These are phyloP conservation scores for Phalacrocorax brasilianus DNA, from an alignment of 2,113 vertebrate species.

Conservation along the genomic window DNA sequence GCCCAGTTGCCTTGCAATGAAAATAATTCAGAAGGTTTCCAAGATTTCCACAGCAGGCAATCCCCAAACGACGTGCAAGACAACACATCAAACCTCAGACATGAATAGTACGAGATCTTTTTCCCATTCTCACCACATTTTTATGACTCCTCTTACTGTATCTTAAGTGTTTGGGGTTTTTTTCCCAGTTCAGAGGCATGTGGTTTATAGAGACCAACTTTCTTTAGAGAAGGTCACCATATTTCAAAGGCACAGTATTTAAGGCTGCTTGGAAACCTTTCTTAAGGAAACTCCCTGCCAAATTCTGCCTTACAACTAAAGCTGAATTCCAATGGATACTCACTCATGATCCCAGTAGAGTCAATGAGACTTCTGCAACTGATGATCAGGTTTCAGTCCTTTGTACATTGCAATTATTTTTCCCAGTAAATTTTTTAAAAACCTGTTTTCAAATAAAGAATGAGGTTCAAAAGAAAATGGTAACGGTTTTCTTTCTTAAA, in stretches of 20 bases:
- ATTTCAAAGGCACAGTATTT: not conserved
- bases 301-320: not conserved
- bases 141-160: not conserved
- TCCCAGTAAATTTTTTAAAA: not conserved
- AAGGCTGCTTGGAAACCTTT: not conserved
- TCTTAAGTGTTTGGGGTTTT: not conserved
- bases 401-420: not conserved
- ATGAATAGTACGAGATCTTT: not conserved
- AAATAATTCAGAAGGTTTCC: not conserved
- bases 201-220: not conserved
- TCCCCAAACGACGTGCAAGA: not conserved
- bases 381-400: not conserved
- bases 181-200: not conserved
- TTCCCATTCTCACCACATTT: not conserved
- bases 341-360: not conserved
- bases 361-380: not conserved
- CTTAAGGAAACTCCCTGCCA: not conserved
- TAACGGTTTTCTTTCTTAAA: conserved; percentile 7
- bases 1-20: not conserved
- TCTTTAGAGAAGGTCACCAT: not conserved
- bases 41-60: not conserved
- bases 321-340: not conserved
- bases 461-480: not conserved
- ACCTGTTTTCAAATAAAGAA: not conserved
- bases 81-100: not conserved